Percentiles rank a stretch among this genome's conserved stretches.
Evolutionary conservation across 2,113 vertebrate species (phyloP).

Genomic region (Heterotis niloticus): DNA sequence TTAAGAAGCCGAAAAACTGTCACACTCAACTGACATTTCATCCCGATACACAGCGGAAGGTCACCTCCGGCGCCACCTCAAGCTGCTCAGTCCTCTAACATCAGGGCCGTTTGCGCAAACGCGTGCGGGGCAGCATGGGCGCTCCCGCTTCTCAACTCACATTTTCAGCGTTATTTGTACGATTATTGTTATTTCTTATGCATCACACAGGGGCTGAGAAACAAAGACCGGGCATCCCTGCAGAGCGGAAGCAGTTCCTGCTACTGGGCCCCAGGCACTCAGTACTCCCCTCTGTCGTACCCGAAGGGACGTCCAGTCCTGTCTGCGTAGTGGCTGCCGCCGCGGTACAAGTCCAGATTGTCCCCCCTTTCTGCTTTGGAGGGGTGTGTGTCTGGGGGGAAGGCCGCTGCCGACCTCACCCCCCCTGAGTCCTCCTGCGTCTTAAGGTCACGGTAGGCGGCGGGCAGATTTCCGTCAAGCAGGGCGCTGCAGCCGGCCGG

Average conservation of each 20-base stretch:
- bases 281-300: conserved; percentile 65
- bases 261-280: conserved; percentile 29
- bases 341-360: conserved; percentile 63
- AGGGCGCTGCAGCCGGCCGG: conserved; percentile 66
- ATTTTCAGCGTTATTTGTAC: no score
- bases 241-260: no score
- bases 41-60: no score
- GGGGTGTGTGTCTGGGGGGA: conserved; percentile 62
- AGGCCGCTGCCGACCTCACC: conserved; percentile 66
- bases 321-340: conserved; percentile 56
- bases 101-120: no score
- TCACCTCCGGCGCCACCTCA: not conserved
- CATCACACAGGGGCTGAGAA: no score
- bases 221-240: no score
- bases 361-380: conserved; percentile 64
- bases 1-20: no score
- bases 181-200: no score
- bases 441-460: conserved; percentile 72
- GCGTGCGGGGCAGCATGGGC: no score
- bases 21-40: no score
- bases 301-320: conserved; percentile 49
- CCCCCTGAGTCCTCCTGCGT: conserved; percentile 73
- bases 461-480: conserved; percentile 59
- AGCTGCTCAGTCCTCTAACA: no score
- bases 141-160: no score